Base-by-base conservation (phyloP, 2,888 invertebrate genomes). In the Dione vanillae region DNA sequence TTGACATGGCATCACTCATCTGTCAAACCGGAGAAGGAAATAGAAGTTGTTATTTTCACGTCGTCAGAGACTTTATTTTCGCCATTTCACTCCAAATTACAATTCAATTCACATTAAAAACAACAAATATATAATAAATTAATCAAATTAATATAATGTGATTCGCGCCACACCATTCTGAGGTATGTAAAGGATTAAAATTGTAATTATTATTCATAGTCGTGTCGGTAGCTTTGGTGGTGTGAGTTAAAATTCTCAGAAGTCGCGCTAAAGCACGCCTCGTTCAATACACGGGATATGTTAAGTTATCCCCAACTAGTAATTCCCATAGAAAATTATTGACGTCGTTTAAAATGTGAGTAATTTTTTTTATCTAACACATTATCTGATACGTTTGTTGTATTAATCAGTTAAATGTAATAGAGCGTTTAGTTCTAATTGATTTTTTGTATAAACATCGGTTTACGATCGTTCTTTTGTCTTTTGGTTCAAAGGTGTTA, bases 231-330 rank as follows among this genome's bases (percentile, higher is more conserved):
- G 11, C 74, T 78, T 70, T 72, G 70, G 65, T 47, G 70, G 79
- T 74, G 72, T 79, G 72, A 70, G 87, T 87, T 86, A 84, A 82
- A 90, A 81, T 92, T 91, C 91, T 85, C 70, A 83, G 91, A 92
- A 92, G 81, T 85, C n/a, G 75, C 85, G 61, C 5, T 27, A 5
- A 27, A 27, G 80, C 67, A 71, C 75, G 70, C 74, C 75, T 77
- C 85, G 88, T 79, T 89, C 87, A 77, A 89, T 88, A 86, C 84
- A 86, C 5, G 56, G 85, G 83, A 83, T 75, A 80, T 77, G 76
- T 74, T 74, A 67, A 75, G 76, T 74, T 68, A 68, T 66, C 64
- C 73, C 66, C 47, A 68, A 69, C 66, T 58, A n/a, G 49, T 41
- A 59, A 54, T 58, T 69, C 41, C 62, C 27, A 62, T 47, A 49